A percentile compares a stretch with the other conserved stretches of the same genome.
Evolutionary conservation across 2,797 vertebrate species (phyloP).

Genomic region (Cottoperca gobio): DNA sequence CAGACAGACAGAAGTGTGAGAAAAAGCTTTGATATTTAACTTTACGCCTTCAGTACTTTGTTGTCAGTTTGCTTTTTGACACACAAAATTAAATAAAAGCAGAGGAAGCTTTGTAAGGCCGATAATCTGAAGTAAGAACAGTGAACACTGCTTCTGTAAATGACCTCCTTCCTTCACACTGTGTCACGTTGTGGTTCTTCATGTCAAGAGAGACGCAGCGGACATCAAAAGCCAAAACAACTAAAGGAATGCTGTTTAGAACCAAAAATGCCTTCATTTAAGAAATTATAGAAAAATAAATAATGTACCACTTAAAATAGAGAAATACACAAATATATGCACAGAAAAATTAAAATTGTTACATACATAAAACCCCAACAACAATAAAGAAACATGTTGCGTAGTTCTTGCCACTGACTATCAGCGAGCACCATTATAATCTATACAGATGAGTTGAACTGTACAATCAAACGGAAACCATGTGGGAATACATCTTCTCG

Average conservation of each 20-base stretch:
- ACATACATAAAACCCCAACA: slow-evolving; percentile 63
- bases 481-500: slow-evolving; percentile 1
- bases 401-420: slow-evolving; percentile 63
- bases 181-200: not conserved
- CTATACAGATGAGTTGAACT: slow-evolving; percentile 56
- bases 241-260: slow-evolving; percentile 83
- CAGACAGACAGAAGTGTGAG: slow-evolving; percentile 48
- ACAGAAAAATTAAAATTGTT: slow-evolving; percentile 63
- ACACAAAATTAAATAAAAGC: slow-evolving; percentile 56
- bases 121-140: slow-evolving; percentile 51
- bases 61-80: slow-evolving; percentile 40
- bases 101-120: slow-evolving; percentile 61
- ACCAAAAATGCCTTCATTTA: slow-evolving; percentile 80
- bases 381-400: slow-evolving; percentile 74
- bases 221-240: slow-evolving; percentile 61
- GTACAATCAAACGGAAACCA: slow-evolving; percentile 52
- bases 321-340: slow-evolving; percentile 80
- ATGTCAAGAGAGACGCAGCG: slow-evolving; percentile 20
- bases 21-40: slow-evolving; percentile 52
- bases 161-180: slow-evolving; percentile 34
- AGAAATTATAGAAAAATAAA: slow-evolving; percentile 84
- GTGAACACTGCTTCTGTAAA: slow-evolving; percentile 36
- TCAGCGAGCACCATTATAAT: slow-evolving; percentile 65
- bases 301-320: slow-evolving; percentile 80
- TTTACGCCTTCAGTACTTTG: slow-evolving; percentile 36